Conservation (phyloP, 2,888 invertebrate genomes). For the Hydrotaea diabolus region DNA sequence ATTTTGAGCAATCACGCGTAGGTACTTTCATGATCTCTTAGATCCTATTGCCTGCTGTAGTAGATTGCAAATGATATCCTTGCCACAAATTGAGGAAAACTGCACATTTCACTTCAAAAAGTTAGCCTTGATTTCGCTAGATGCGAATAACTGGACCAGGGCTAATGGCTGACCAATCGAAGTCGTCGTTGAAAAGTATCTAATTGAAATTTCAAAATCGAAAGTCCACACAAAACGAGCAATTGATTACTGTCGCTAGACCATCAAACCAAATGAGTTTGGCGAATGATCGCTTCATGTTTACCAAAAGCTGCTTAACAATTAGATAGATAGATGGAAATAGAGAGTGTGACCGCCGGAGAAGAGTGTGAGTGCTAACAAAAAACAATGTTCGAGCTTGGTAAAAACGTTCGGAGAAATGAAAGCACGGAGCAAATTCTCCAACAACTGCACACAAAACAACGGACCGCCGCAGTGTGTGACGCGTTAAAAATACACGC, state of each 20-base stretch:
- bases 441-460: conserved; percentile 22
- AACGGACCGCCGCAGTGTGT: conserved; percentile 29
- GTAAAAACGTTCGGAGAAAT: background rate
- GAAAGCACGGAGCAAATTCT: conserved; percentile 2
- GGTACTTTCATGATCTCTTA: conserved; percentile 75
- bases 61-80: background rate
- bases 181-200: conserved; percentile 41
- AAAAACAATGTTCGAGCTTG: conserved; percentile 10
- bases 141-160: conserved; percentile 56
- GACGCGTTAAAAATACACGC: background rate
- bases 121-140: background rate
- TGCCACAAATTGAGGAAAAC: conserved; percentile 20
- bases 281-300: conserved; percentile 38
- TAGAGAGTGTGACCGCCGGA: background rate
- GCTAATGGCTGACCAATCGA: conserved; percentile 56
- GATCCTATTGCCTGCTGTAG: background rate
- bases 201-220: conserved; percentile 56
- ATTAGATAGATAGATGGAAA: conserved; percentile 21
- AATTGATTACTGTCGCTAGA: conserved; percentile 57
- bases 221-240: conserved; percentile 48
- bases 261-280: conserved; percentile 57
- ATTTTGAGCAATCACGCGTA: conserved; percentile 73
- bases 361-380: background rate
- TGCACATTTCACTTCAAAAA: background rate
- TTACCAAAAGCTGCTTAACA: conserved; percentile 52